phyloP scores from a whole-genome alignment of 2,797 vertebrate genomes.

The Sciurus vulgaris region DNA sequence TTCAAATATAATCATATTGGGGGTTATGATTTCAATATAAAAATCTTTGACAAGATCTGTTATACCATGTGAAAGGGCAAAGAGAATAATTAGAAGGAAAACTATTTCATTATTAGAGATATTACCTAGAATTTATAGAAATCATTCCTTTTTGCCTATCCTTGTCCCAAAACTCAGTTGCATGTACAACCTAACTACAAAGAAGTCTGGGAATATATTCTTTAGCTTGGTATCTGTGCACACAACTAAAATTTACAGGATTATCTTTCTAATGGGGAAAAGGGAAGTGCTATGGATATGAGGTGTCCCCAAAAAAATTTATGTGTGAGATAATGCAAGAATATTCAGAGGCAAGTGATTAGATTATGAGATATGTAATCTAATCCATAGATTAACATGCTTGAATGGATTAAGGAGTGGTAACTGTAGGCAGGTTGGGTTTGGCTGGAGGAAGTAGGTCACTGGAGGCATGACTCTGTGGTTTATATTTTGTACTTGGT shows the following conservation, averaged over 20 bases:
- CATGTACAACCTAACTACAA: not conserved
- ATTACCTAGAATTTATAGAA: not conserved
- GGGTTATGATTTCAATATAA: not conserved
- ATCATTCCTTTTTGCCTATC: not conserved
- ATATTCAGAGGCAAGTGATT: no score
- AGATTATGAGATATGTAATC: no score
- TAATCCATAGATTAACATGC: no score
- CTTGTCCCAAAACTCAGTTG: not conserved
- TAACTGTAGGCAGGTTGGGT: no score
- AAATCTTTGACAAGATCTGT: not conserved
- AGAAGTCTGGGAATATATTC: not conserved
- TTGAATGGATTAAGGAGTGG: no score
- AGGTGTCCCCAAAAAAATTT: no score
- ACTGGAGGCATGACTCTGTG: no score
- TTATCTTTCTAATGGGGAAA: not conserved
- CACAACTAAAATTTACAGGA: not conserved
- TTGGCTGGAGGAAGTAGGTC: no score
- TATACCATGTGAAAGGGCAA: not conserved
- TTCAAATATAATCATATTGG: not conserved
- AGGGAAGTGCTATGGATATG: not conserved
- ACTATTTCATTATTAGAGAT: not conserved
- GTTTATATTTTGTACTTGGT: no score
- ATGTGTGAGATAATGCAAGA: no score
- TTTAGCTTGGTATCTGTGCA: not conserved
- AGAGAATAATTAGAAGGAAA: not conserved